Conservation (phyloP, 1,140 invertebrate genomes). For the Brachionus paranguensis region DNA sequence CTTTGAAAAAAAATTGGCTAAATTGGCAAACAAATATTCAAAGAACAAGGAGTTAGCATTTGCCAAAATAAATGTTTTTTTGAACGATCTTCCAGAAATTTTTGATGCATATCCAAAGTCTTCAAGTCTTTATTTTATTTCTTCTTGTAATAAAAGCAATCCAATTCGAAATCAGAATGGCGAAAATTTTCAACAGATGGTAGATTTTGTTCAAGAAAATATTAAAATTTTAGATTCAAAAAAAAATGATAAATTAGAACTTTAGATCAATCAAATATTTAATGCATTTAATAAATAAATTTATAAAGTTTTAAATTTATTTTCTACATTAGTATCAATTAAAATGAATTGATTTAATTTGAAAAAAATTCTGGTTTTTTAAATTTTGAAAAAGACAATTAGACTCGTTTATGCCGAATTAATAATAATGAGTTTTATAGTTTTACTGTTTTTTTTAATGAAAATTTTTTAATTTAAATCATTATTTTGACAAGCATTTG, state of each 20-base stretch:
- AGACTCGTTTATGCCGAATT: too few relatives aligned
- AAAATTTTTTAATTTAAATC: too few relatives aligned
- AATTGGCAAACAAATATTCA: not conserved
- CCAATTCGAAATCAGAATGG: not conserved
- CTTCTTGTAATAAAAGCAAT: not conserved
- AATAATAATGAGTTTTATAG: too few relatives aligned
- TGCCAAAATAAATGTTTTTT: not conserved
- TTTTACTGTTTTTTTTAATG: too few relatives aligned
- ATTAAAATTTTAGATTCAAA: not conserved
- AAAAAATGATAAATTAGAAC: not conserved
- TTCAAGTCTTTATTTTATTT: not conserved
- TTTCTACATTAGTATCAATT: not conserved
- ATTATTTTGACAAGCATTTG: too few relatives aligned
- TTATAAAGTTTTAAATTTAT: not conserved
- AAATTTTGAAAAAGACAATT: too few relatives aligned
- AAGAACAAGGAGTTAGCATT: not conserved
- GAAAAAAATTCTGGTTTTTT: not conserved
- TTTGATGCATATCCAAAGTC: not conserved
- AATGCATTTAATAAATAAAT: not conserved
- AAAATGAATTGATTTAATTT: not conserved
- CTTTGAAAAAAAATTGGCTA: not conserved
- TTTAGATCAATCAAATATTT: not conserved
- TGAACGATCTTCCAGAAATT: not conserved
- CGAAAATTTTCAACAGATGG: not conserved
- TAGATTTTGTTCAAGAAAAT: conserved; percentile 1